Conservation (phyloP, 2,113 vertebrate genomes). For the Dascyllus trimaculatus region DNA sequence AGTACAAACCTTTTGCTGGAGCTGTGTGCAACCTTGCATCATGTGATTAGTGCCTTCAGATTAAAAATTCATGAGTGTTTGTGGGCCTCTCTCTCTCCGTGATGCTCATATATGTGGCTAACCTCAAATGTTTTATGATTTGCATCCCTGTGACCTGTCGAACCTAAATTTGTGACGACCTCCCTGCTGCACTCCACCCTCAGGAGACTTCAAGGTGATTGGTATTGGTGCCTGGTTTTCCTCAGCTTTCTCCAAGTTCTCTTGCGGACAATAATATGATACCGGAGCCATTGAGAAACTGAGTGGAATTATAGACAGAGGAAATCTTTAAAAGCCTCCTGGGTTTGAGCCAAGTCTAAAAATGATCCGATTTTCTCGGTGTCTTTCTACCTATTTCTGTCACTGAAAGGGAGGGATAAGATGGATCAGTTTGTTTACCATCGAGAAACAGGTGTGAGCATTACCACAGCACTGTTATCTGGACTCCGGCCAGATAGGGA, state of each 20-base stretch:
- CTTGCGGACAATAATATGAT: conserved; percentile 49
- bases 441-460: conserved; percentile 61
- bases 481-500: conserved; percentile 46
- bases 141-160: conserved; percentile 5
- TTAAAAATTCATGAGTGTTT: conserved; percentile 6
- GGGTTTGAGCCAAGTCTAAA: conserved; percentile 61
- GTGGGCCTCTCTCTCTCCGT: background rate
- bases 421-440: conserved; percentile 62
- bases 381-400: conserved; percentile 36
- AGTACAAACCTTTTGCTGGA: conserved; percentile 14
- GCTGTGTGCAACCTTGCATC: background rate
- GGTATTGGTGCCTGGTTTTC: conserved; percentile 23
- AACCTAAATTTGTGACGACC: conserved; percentile 18
- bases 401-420: conserved; percentile 14
- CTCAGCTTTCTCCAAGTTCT: conserved; percentile 34
- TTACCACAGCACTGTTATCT: conserved; percentile 41
- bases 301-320: conserved; percentile 54
- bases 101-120: background rate
- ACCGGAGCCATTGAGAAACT: conserved; percentile 50
- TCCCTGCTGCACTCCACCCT: conserved; percentile 4
- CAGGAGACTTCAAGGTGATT: conserved; percentile 64
- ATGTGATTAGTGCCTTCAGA: background rate
- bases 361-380: conserved; percentile 5
- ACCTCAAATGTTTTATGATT: conserved; percentile 20
- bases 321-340: conserved; percentile 67